Conservation (phyloP, 2,888 invertebrate species). For the Drosophila fungiperda region DNA sequence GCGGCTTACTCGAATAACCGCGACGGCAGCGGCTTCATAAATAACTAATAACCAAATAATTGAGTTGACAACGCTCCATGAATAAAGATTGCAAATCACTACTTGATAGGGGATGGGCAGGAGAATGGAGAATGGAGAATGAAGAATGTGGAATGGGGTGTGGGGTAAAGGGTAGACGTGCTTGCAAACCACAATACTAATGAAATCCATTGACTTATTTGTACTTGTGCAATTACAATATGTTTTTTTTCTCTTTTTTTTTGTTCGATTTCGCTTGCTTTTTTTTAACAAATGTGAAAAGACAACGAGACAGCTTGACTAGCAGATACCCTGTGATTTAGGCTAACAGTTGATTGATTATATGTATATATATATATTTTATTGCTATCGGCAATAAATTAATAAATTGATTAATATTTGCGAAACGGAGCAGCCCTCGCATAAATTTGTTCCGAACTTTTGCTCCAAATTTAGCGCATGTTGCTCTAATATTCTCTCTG, state of each 20-base stretch:
- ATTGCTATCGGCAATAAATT: too few species aligned
- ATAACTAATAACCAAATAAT: constrained; percentile 71
- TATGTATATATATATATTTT: too few species aligned
- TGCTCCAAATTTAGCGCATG: background rate
- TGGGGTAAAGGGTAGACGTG: background rate
- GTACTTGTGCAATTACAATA: background rate
- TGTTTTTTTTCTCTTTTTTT: background rate
- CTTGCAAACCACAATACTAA: constrained; percentile 28
- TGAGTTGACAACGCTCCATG: constrained; percentile 59
- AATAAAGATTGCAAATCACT: constrained; percentile 50
- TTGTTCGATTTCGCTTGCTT: background rate
- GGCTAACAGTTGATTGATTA: background rate
- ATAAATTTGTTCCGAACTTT: background rate
- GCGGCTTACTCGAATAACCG: constrained; percentile 59
- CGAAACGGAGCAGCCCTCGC: too few species aligned
- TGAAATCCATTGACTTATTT: constrained; percentile 37
- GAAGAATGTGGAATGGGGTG: too few species aligned
- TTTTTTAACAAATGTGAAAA: constrained; percentile 12
- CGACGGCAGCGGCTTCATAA: constrained; percentile 52
- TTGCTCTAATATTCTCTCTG: background rate
- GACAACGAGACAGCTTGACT: background rate
- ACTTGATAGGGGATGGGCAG: background rate
- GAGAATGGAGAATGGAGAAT: too few species aligned
- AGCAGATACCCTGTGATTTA: background rate
- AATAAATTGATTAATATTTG: too few species aligned